Base-by-base conservation (phyloP, 2,888 invertebrate species). In the Graphium colonna region DNA sequence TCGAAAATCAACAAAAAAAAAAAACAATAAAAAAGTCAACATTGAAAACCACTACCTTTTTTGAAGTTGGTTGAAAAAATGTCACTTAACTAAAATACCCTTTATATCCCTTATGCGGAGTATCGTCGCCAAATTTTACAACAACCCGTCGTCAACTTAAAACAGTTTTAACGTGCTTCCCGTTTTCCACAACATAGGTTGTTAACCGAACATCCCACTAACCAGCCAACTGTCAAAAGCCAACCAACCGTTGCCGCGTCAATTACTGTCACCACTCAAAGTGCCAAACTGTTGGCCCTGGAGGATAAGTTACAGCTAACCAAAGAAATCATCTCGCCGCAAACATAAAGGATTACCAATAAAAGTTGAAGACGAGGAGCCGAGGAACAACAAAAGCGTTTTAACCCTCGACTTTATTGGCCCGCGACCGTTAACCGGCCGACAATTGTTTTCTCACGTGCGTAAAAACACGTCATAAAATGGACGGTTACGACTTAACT, bases 371-470 rank as follows among this genome's bases (percentile, higher is more conserved):
- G 59, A 64, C 68, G 61, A 59, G 72, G 57, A 68, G 71, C 61
- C 44, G 53, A 40, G 68, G 69, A 73, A 63, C 63, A 60, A 62
- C 65, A 64, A 66, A 61, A 60, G 58, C 50, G 43, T 45, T 54
- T 52, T 57, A 60, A 54, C 59, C 57, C 60, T 58, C 51, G 50
- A 57, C 61, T 72, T 72, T 73, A 75, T 70, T 65, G 71, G 67
- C 50, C 50, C 54, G 58, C 63, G 67, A 56, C 73, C 65, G 64
- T 75, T 79, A 74, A 79, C 70, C 71, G 77, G 59, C 64, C 65
- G 69, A 73, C 82, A 78, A 86, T 84, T 83, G 86, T 84, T 84
- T 79, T 77, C 77, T 77, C 78, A 77, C 76, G 71, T 73, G 59
- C 51, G 51, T 81, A 81, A 82, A 81, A 79, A 71, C 62, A 40